Evolutionary conservation across 2,797 vertebrate species (phyloP), one percentile per base, ranked within the genome.

Genomic region (Acrossocheilus wenchowensis): DNA sequence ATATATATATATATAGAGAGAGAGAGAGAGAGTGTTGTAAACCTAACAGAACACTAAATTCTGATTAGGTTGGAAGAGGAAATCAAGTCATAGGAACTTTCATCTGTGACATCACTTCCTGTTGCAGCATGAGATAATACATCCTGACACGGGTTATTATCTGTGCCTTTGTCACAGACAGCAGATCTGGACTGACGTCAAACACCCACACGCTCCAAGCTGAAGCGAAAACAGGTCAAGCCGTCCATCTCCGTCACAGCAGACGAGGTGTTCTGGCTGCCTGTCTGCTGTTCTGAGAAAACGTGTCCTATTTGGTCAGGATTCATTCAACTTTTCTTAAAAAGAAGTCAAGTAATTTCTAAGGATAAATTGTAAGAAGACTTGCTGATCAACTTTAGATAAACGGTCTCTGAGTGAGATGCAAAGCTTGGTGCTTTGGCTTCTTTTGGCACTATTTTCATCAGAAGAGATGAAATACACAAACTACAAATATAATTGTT

Each of bases 81-180:
- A 69, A 66, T 77, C 10, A 54, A 41, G 34, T 69, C 30, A 82
- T 54, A 36, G 66, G 80, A 82, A 57, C 64, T 48, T 48, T 36
- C 3, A 81, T 68, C 41, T 81, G 45, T 81, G 79, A 69, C 74
- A 71, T 85, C 74, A 85, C 62, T 71, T 85, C 74, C 83, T 78
- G 23, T 36, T 26, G 54, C 7, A 74, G 52, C 19, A 21, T 83
- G n/a, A 78, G 23, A 41, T 84, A 68, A 50, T 81, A 36, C 60
- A 66, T 48, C 41, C 78, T 48, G 78, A 48, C 60, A 78, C 2
- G 2, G 3, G 6, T 30, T 74, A 48, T 74, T 43, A 79, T 43
- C 77, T 10, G 5, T 2, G 52, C 3, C 0, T 52, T 64, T 23
- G 39, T 72, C 34, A 21, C 6, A 21, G 60, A 66, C 60, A 43